phyloP scores from a whole-genome alignment of 2,888 invertebrate genomes.

The Trichacis sp. region DNA sequence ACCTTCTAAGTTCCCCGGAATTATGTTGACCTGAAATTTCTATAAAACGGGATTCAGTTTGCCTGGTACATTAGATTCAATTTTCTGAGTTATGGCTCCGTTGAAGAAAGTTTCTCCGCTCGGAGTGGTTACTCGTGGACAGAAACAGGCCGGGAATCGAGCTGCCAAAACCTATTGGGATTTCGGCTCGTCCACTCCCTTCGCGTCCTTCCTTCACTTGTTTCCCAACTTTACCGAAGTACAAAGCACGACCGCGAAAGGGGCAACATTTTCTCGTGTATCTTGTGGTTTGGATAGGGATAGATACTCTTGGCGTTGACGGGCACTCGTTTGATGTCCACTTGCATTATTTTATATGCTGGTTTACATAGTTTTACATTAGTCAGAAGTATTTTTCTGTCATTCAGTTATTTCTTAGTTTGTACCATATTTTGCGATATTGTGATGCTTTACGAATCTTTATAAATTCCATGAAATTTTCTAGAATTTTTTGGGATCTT shows the following conservation, averaged over 20 bases:
- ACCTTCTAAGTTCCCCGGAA: constrained; percentile 43
- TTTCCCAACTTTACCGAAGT: constrained; percentile 27
- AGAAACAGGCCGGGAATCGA: constrained; percentile 35
- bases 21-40: constrained; percentile 62
- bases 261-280: constrained; percentile 17
- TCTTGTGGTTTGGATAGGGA: too few species aligned
- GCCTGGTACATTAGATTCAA: constrained; percentile 58
- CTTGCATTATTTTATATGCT: too few species aligned
- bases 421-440: too few species aligned
- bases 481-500: too few species aligned
- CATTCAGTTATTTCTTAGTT: too few species aligned
- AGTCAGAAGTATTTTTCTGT: too few species aligned
- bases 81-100: constrained; percentile 59
- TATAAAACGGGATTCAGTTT: constrained; percentile 59
- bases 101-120: constrained; percentile 53
- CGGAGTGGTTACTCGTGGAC: constrained; percentile 44
- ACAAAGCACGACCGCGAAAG: constrained; percentile 20
- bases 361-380: too few species aligned
- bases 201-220: constrained; percentile 27
- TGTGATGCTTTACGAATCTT: too few species aligned
- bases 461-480: too few species aligned
- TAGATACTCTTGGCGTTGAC: too few species aligned
- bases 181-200: constrained; percentile 26
- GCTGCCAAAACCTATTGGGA: constrained; percentile 41
- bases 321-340: not conserved